phyloP scores from a whole-genome alignment of 2,113 vertebrate species.

The Callaeas wilsoni region DNA sequence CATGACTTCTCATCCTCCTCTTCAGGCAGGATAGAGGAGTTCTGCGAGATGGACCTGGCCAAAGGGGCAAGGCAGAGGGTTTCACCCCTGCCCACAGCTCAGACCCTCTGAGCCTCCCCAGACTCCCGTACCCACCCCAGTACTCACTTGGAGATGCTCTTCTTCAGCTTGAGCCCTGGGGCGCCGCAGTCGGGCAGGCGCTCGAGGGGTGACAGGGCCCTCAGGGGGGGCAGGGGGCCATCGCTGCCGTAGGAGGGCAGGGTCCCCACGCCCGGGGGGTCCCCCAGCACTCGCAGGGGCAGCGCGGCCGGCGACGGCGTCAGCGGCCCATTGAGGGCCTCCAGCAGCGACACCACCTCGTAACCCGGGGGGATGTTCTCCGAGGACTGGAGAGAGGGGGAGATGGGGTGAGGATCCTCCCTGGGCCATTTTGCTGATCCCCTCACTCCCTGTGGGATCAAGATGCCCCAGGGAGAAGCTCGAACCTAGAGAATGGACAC shows the following conservation, averaged over 20 bases:
- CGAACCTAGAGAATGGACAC: neutral
- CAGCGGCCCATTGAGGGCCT: slow-evolving; percentile 93
- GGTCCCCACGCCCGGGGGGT: slow-evolving; percentile 74
- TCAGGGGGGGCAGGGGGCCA: slow-evolving; percentile 74
- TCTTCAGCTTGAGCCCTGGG: slow-evolving; percentile 85
- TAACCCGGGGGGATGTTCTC: slow-evolving; percentile 94
- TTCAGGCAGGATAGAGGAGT: slow-evolving; percentile 88
- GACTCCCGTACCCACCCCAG: rapidly evolving
- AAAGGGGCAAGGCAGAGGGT: neutral
- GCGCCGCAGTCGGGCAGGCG: slow-evolving; percentile 74
- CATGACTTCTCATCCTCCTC: slow-evolving; percentile 90
- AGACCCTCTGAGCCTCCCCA: rapidly evolving
- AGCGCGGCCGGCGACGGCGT: slow-evolving; percentile 77
- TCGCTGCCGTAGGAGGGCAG: slow-evolving; percentile 83
- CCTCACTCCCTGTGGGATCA: neutral
- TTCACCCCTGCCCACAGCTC: neutral
- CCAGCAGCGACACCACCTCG: slow-evolving; percentile 92
- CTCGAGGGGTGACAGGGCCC: slow-evolving; percentile 83
- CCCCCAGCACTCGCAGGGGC: slow-evolving; percentile 76
- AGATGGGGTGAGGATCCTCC: neutral
- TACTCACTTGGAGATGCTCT: slow-evolving; percentile 89
- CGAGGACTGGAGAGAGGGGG: slow-evolving; percentile 75
- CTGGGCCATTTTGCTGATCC: rapidly evolving
- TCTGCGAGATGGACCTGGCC: slow-evolving; percentile 87
- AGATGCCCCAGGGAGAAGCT: neutral